Evolutionary conservation across 2,797 vertebrate species (phyloP).

Genomic region (Microctenopoma stevenorrisi): DNA sequence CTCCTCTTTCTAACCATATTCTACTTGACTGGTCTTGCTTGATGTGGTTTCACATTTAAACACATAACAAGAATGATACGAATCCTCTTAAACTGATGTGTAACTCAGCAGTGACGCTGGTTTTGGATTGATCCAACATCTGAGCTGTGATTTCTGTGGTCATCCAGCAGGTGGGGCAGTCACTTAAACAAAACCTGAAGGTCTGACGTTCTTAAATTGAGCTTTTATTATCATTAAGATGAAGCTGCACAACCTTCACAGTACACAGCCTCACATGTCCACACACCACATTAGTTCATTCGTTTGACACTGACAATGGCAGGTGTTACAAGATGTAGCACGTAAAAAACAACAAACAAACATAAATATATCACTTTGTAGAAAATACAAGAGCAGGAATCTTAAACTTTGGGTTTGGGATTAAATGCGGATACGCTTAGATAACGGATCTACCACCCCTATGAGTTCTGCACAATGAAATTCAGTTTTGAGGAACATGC

Average conservation of each 20-base stretch:
- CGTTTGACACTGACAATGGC: no score
- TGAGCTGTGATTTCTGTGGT: background rate
- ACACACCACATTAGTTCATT: no score
- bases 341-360: no score
- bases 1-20: background rate
- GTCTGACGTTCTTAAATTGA: background rate
- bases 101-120: background rate
- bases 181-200: background rate
- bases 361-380: no score
- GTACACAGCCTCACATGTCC: no score
- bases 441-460: no score
- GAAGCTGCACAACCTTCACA: no score
- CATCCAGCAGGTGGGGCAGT: conserved; percentile 58
- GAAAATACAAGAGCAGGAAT: no score
- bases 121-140: background rate
- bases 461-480: background rate
- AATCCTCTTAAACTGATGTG: background rate
- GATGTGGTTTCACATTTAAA: background rate
- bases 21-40: background rate
- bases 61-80: background rate
- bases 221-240: background rate
- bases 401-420: no score
- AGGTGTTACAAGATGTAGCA: no score
- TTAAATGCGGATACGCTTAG: no score
- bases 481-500: background rate